Base-by-base conservation (phyloP, 2,888 invertebrate genomes). In the Tetranychus piercei region DNA sequence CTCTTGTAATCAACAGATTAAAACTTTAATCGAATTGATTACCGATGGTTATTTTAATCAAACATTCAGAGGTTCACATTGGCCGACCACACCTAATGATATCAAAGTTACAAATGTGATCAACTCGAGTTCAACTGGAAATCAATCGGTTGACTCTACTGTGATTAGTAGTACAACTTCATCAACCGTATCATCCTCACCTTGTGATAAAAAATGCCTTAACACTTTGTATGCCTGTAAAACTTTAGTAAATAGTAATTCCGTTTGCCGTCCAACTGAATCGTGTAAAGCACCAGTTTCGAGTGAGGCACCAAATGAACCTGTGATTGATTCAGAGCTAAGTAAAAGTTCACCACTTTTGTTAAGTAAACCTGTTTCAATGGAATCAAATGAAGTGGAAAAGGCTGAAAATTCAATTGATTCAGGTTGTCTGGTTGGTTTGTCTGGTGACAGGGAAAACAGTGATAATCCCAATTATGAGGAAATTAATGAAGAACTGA, bases 401-500 rank as follows among this genome's bases (percentile, higher is more conserved):
- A 34, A 34, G 34, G 34, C 5, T 34, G 34, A 34, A 34, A 4
- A 34, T 34, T 34, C 34, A 4, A 34, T 34, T 34, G 34, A 34
- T 34, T 34, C 34, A 34, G 4, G 4, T 5, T 4, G 34, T 4
- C 34, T 34, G 34, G 34, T 34, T 34, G 34, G 34, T 3, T 34
- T 34, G 4, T 34, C 34, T 34, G 34, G 34, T 34, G 34, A 34
- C 15, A 66, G 18, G 66, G 20, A 18, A 66, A 20, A 20, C 20
- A 69, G 9, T 69, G 6, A 20, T 69, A 23, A 69, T 69, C 69
- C 69, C 11, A 69, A 23, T 23, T 69, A 69, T 9, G 69, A 69
- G 20, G 69, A 69, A 8, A 69, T 69, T 23, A 69, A 69, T 69
- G 69, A 69, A 20, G 69, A 55, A 55, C 15, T 55, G 55, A 55